Conservation (phyloP, 2,113 vertebrate species). For the Leptocoma aspasia region DNA sequence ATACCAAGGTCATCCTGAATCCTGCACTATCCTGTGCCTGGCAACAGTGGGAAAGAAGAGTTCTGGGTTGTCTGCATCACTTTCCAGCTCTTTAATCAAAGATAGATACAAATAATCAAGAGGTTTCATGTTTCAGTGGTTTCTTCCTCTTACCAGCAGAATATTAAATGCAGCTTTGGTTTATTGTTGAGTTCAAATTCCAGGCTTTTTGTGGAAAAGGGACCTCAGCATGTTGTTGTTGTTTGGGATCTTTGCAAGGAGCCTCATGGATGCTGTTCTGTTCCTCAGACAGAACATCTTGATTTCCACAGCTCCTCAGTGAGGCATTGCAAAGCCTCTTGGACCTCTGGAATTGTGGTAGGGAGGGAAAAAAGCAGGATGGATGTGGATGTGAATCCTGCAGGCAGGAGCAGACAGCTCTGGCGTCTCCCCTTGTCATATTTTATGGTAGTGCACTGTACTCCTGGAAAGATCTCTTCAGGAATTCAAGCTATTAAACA, state of each 20-base stretch:
- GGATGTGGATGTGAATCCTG: neutral
- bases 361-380: neutral
- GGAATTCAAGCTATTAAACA: neutral
- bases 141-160: neutral
- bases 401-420: neutral
- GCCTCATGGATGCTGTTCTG: neutral
- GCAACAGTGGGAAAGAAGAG: neutral
- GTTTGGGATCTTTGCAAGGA: neutral
- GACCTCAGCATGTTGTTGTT: fast-evolving
- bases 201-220: neutral
- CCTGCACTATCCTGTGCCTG: neutral
- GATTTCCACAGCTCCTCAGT: neutral
- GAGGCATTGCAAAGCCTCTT: neutral
- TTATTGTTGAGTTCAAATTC: neutral
- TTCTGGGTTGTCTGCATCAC: neutral
- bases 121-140: neutral
- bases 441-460: neutral
- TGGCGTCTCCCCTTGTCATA: neutral
- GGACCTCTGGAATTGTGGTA: neutral
- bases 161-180: neutral
- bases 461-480: neutral
- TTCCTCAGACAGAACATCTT: neutral
- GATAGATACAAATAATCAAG: neutral
- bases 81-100: neutral
- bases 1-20: neutral